phyloP scores from a whole-genome alignment of 1,140 invertebrate species.

The Ridgeia piscesae region DNA sequence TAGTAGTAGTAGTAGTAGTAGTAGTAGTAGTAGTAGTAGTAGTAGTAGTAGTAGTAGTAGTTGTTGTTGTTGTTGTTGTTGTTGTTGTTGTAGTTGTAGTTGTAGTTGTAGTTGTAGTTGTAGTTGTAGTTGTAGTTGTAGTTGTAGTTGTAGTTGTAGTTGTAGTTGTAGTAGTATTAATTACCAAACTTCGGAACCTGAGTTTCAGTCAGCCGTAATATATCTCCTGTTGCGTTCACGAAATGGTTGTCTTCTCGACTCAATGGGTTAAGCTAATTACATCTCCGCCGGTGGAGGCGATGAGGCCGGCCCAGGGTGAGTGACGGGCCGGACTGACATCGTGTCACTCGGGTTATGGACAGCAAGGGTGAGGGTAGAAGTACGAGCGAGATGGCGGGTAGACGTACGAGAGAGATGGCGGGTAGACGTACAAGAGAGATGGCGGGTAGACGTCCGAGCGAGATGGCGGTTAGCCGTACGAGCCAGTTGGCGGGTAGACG shows the following conservation, averaged over 20 bases:
- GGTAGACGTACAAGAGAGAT: background rate
- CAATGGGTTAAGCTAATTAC: background rate
- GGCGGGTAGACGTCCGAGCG: background rate
- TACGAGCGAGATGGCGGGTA: too few species aligned
- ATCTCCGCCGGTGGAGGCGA: background rate
- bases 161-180: background rate
- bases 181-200: background rate
- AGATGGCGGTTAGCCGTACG: background rate
- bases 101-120: too few species aligned
- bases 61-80: too few species aligned
- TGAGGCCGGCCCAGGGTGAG: background rate
- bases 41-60: too few species aligned
- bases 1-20: too few species aligned
- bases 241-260: background rate
- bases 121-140: too few species aligned
- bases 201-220: background rate
- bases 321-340: background rate
- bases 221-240: background rate
- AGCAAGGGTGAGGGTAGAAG: too few species aligned
- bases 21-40: too few species aligned
- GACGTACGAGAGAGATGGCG: background rate
- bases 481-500: background rate
- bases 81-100: too few species aligned
- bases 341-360: background rate
- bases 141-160: too few species aligned